Evolutionary conservation across 1,140 invertebrate species (phyloP).

Genomic region (Delia radicum): DNA sequence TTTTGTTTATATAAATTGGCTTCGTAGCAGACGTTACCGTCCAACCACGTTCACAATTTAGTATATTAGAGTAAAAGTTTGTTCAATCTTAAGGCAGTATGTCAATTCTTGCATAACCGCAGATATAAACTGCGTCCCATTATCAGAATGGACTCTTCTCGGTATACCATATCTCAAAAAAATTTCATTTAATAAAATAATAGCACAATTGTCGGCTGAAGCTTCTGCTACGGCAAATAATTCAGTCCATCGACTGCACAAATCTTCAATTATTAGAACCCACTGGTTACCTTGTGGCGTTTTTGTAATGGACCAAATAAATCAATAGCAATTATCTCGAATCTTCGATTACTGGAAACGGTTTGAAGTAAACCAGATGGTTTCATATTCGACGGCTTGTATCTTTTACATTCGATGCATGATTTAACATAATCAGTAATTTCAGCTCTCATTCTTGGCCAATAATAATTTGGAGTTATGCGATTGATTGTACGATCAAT

Average conservation of each 20-base stretch:
- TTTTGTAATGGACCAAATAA: constrained; percentile 17
- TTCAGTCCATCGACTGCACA: neutral
- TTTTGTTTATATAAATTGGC: too few relatives aligned
- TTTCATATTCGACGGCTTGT: constrained; percentile 37
- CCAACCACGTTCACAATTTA: too few relatives aligned
- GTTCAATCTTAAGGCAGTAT: constrained; percentile 30
- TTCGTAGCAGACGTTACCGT: too few relatives aligned
- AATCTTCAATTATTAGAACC: neutral
- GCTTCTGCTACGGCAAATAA: neutral
- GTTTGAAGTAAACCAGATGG: constrained; percentile 12
- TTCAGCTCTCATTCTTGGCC: constrained; percentile 38
- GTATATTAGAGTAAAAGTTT: constrained; percentile 44
- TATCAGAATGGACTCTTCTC: constrained; percentile 35
- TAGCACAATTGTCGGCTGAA: too few relatives aligned
- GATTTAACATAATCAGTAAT: constrained; percentile 24
- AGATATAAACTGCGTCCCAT: constrained; percentile 39
- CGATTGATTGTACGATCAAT: neutral
- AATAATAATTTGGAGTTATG: constrained; percentile 46
- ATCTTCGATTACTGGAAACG: neutral
- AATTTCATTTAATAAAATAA: too few relatives aligned
- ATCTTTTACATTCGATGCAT: constrained; percentile 38
- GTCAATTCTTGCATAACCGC: constrained; percentile 36
- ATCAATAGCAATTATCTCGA: constrained; percentile 21
- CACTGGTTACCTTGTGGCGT: constrained; percentile 27
- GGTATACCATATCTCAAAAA: constrained; percentile 38